phyloP scores from a whole-genome alignment of 2,113 vertebrate genomes.

The Salvelinus namaycush region DNA sequence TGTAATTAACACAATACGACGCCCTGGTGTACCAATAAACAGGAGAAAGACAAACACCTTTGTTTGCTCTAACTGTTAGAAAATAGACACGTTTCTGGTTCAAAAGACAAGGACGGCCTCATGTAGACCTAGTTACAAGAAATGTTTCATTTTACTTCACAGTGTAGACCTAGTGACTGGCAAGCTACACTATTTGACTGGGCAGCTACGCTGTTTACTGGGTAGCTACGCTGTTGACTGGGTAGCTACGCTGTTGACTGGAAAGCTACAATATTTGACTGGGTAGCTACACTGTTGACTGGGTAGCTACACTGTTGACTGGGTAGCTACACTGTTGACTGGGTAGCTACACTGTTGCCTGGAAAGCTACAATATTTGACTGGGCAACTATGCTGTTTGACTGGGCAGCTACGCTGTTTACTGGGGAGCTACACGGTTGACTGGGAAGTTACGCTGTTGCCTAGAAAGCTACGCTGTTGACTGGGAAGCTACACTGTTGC shows the following conservation, averaged over 20 bases:
- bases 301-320: too few relatives aligned
- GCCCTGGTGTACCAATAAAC: slow-evolving; percentile 52
- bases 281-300: accelerated
- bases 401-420: neutral
- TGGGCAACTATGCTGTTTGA: too few relatives aligned
- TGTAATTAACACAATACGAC: slow-evolving; percentile 58
- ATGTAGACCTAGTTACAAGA: too few relatives aligned
- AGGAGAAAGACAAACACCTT: slow-evolving; percentile 46
- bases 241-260: too few relatives aligned
- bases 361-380: too few relatives aligned
- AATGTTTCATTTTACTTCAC: neutral
- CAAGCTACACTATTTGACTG: too few relatives aligned
- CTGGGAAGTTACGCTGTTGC: too few relatives aligned
- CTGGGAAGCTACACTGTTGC: accelerated
- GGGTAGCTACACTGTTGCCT: neutral
- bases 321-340: neutral
- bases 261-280: accelerated
- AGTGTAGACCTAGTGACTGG: too few relatives aligned
- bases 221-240: too few relatives aligned
- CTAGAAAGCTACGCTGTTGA: too few relatives aligned
- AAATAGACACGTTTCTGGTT: slow-evolving; percentile 46
- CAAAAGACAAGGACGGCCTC: slow-evolving; percentile 8
- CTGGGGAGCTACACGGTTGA: neutral
- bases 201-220: too few relatives aligned
- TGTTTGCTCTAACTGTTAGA: slow-evolving; percentile 45